Percentiles rank a stretch among this genome's conserved stretches.
These are phyloP conservation scores for Linyphia triangularis DNA, from an alignment of 2,888 invertebrate species.

Conservation along the genomic window DNA sequence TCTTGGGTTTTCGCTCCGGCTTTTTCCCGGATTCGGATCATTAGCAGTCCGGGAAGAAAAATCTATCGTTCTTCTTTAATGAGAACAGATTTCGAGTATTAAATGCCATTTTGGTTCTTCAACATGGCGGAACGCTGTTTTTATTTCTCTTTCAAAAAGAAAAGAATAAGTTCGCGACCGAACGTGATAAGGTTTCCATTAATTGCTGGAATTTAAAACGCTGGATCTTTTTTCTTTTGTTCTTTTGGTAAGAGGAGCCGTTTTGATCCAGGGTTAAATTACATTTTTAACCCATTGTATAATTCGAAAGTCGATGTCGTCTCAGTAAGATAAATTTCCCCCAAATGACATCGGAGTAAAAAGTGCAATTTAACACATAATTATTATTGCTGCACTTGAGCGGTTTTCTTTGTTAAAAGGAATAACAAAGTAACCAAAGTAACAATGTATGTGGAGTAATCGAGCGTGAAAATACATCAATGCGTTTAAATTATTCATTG, in stretches of 20 bases:
- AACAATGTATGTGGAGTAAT: slow-evolving; percentile 12
- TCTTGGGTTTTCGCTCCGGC: slow-evolving; percentile 38
- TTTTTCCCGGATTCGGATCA: slow-evolving; percentile 58
- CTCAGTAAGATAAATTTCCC: slow-evolving; percentile 41
- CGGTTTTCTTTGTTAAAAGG: neutral
- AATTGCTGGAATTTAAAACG: slow-evolving; percentile 68
- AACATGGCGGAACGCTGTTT: slow-evolving; percentile 41
- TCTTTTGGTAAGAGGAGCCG: neutral
- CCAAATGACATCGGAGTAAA: slow-evolving; percentile 39
- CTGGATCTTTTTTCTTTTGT: neutral
- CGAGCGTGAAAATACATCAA: neutral
- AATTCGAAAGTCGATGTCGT: slow-evolving; percentile 1
- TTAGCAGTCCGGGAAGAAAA: slow-evolving; percentile 58
- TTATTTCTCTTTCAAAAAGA: slow-evolving; percentile 5
- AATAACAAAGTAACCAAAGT: neutral
- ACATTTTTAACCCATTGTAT: slow-evolving; percentile 21
- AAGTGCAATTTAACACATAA: slow-evolving; percentile 45
- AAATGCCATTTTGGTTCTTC: slow-evolving; percentile 62
- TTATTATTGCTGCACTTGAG: slow-evolving; percentile 35
- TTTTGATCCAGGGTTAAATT: slow-evolving; percentile 26
- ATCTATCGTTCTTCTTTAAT: slow-evolving; percentile 51
- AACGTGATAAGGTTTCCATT: slow-evolving; percentile 64
- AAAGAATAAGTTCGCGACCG: neutral
- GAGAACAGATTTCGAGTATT: slow-evolving; percentile 70
- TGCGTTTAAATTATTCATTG: slow-evolving; percentile 8